phyloP scores from a whole-genome alignment of 1,140 invertebrate genomes.

The Drosophila cardini region DNA sequence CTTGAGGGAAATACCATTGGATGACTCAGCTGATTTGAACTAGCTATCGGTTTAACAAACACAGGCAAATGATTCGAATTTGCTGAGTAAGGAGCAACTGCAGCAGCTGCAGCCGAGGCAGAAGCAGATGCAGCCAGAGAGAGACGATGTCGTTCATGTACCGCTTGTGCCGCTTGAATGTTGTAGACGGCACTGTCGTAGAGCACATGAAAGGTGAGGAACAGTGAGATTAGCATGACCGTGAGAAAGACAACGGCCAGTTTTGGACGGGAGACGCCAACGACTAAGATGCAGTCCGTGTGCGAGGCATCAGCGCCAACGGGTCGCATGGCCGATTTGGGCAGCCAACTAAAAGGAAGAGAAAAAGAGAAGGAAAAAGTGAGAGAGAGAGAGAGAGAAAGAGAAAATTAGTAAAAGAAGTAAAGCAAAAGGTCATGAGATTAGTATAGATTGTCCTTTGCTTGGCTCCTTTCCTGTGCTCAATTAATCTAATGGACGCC shows the following conservation, averaged over 20 bases:
- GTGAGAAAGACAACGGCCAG: conserved; percentile 91
- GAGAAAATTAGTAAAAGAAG: neutral
- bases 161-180: conserved; percentile 86
- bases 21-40: conserved; percentile 78
- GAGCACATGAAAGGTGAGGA: conserved; percentile 92
- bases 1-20: conserved; percentile 84
- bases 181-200: conserved; percentile 93
- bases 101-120: conserved; percentile 21
- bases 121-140: conserved; percentile 61
- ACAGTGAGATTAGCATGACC: conserved; percentile 90
- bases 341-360: conserved; percentile 88
- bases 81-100: conserved; percentile 17
- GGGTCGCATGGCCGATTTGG: conserved; percentile 90
- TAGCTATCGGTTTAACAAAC: conserved; percentile 73
- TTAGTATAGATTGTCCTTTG: conserved; percentile 32
- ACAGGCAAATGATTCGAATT: conserved; percentile 66
- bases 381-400: neutral
- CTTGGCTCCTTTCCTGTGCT: conserved; percentile 29
- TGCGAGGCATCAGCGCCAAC: conserved; percentile 90
- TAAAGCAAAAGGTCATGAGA: conserved; percentile 28
- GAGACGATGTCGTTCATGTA: conserved; percentile 76
- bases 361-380: neutral
- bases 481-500: conserved; percentile 61
- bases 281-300: conserved; percentile 90
- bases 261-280: conserved; percentile 91